These are phyloP conservation scores for Caenorhabditis drosophilae DNA, from an alignment of 2,888 invertebrate species.

Conservation along the genomic window DNA sequence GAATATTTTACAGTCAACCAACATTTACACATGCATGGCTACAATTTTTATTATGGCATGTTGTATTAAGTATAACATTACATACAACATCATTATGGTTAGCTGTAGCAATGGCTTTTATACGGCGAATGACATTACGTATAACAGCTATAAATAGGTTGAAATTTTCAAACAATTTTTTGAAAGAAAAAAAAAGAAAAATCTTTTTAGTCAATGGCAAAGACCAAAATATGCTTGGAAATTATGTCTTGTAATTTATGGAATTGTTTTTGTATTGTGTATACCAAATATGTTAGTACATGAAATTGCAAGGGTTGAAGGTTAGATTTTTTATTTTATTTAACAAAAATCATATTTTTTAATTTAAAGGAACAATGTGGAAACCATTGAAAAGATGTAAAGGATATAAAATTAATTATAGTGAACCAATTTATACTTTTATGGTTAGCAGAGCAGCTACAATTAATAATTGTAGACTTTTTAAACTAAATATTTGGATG, in stretches of 20 bases:
- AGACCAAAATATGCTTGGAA: slow-evolving; percentile 59
- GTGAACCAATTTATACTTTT: slow-evolving; percentile 58
- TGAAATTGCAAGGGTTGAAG: slow-evolving; percentile 47
- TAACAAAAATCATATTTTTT: slow-evolving; percentile 4
- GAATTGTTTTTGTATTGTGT: slow-evolving; percentile 56
- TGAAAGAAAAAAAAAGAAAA: neutral
- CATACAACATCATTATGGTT: slow-evolving; percentile 67
- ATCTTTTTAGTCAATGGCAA: slow-evolving; percentile 58
- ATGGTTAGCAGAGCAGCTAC: slow-evolving; percentile 52
- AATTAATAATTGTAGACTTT: slow-evolving; percentile 58
- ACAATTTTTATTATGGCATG: slow-evolving; percentile 62
- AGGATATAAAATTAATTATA: slow-evolving; percentile 44
- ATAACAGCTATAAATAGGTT: slow-evolving; percentile 59
- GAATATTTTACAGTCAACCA: slow-evolving; percentile 46
- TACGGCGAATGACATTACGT: slow-evolving; percentile 65
- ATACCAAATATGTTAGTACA: slow-evolving; percentile 66
- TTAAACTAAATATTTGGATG: slow-evolving; percentile 67
- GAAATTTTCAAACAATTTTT: slow-evolving; percentile 1
- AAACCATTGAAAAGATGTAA: slow-evolving; percentile 35
- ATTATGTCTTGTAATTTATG: slow-evolving; percentile 52
- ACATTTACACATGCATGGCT: slow-evolving; percentile 63
- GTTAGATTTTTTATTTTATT: slow-evolving; percentile 1
- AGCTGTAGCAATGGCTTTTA: slow-evolving; percentile 67
- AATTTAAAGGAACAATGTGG: slow-evolving; percentile 23
- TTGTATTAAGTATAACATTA: slow-evolving; percentile 60